Evolutionary conservation across 2,113 vertebrate genomes (phyloP), one percentile per base, ranked within the genome.

Genomic region (Lampris megalopsis): DNA sequence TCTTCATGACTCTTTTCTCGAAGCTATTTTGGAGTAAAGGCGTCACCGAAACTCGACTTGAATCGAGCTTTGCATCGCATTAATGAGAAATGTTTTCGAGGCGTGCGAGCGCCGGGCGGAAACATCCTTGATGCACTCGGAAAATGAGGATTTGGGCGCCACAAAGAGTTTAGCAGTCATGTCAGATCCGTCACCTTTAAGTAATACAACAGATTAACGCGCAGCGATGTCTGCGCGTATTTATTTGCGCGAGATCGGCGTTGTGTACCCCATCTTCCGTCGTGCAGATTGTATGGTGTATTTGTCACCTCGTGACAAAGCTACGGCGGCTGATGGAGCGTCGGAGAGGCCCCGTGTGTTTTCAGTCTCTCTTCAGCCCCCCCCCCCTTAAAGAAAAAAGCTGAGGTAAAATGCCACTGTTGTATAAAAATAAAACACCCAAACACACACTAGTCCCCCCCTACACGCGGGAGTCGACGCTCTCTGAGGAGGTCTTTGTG

Each of bases 181-280:
- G 80, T 79, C 89, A 89, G 80, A 84, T 87, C 84, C 73, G 63
- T 90, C 86, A 89, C 73, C 81, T 90, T 81, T 63, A 72, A 84
- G 79, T 86, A 82, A 75, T 73, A 79, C 82, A 68, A 60, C 61
- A 78, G 79, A 90, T 92, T 88, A 89, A 35, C 85, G 84, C 81
- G 79, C 75, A 72, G 13, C 63, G 56, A 53, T 52, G 70, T 75
- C 70, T 74, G 63, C 80, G 75, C 77, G 66, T 73, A 87, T 78
- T 79, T 73, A 84, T 88, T 84, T 71, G 69, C 71, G 74, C 49
- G 6, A 63, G 47, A 75, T 86, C 65, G 83, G 82, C 82, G 64
- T 83, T 76, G 77, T 63, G 41, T 71, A 63, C 42, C 68, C 75
- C 75, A 71, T 85, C 80, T 82, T 65, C 72, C 80, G 74, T 75